Evolutionary conservation across 2,113 vertebrate genomes (phyloP).

Genomic region (Poecilia latipinna): DNA sequence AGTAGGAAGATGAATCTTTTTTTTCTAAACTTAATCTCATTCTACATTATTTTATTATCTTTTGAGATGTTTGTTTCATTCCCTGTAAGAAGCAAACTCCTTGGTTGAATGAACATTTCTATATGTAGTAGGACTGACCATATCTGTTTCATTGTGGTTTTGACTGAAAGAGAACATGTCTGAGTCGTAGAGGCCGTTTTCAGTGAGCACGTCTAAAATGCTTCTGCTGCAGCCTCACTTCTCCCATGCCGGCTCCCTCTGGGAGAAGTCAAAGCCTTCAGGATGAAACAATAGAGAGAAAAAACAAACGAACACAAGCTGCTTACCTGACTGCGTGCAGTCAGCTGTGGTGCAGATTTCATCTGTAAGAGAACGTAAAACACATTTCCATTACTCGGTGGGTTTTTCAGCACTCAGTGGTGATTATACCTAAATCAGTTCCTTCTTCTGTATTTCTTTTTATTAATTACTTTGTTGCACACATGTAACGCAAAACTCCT

Average conservation of each 20-base stretch:
- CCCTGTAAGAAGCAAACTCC: too few species aligned
- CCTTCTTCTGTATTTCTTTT: neutral
- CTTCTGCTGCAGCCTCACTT: slow-evolving; percentile 19
- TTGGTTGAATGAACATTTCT: neutral
- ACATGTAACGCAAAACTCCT: slow-evolving; percentile 1
- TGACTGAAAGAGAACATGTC: slow-evolving; percentile 23
- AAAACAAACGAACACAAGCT: slow-evolving; percentile 18
- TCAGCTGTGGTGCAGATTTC: slow-evolving; percentile 90
- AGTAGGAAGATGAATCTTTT: neutral
- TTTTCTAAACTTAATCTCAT: too few species aligned
- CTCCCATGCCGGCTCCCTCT: slow-evolving; percentile 5
- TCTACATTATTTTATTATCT: neutral
- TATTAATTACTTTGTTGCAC: neutral
- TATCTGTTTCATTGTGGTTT: neutral
- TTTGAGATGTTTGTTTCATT: neutral
- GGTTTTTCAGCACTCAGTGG: slow-evolving; percentile 38
- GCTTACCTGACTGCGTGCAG: slow-evolving; percentile 93
- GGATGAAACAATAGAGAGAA: slow-evolving; percentile 29
- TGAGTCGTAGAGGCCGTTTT: slow-evolving; percentile 22
- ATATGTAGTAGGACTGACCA: neutral
- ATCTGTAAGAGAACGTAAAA: slow-evolving; percentile 80
- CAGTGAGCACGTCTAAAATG: slow-evolving; percentile 31
- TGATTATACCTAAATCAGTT: slow-evolving; percentile 28
- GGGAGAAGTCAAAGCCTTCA: slow-evolving; percentile 41
- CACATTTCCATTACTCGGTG: slow-evolving; percentile 30